Percentiles rank a stretch among this genome's conserved stretches.
phyloP scores from a whole-genome alignment of 1,140 invertebrate species.

The Halyomorpha halys region DNA sequence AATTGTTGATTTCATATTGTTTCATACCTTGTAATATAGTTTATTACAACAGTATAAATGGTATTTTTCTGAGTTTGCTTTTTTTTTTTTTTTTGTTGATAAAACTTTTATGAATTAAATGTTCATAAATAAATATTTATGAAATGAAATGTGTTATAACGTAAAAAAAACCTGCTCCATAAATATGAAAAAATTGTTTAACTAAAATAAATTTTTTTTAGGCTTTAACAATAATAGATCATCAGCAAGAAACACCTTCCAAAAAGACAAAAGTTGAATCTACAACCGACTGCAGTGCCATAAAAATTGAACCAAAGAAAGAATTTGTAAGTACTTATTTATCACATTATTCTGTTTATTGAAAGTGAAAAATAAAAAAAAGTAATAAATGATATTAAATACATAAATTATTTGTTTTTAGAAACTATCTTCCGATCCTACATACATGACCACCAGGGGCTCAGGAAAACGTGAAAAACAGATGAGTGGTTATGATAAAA shows the following conservation, averaged over 20 bases:
- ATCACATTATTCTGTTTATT: not conserved
- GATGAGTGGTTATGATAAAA: not conserved
- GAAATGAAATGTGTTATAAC: no score
- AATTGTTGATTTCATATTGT: no score
- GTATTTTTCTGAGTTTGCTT: no score
- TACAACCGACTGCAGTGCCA: not conserved
- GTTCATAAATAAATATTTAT: no score
- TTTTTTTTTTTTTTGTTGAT: no score
- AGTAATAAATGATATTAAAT: no score
- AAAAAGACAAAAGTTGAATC: constrained; percentile 43
- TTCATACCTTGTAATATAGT: no score
- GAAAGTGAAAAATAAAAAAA: no score
- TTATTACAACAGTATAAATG: no score
- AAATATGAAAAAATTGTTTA: not conserved
- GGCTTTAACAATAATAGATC: constrained; percentile 52
- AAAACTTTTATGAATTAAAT: no score
- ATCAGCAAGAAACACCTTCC: constrained; percentile 44
- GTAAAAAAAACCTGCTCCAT: no score
- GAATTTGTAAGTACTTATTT: not conserved
- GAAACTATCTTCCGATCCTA: not conserved
- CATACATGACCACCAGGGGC: not conserved
- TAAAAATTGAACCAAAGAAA: constrained; percentile 6
- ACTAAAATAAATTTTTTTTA: constrained; percentile 30
- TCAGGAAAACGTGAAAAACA: constrained; percentile 5
- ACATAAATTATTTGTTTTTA: not conserved